Conservation (phyloP, 2,797 vertebrate species). For the Parauchenoglanis ngamensis region DNA sequence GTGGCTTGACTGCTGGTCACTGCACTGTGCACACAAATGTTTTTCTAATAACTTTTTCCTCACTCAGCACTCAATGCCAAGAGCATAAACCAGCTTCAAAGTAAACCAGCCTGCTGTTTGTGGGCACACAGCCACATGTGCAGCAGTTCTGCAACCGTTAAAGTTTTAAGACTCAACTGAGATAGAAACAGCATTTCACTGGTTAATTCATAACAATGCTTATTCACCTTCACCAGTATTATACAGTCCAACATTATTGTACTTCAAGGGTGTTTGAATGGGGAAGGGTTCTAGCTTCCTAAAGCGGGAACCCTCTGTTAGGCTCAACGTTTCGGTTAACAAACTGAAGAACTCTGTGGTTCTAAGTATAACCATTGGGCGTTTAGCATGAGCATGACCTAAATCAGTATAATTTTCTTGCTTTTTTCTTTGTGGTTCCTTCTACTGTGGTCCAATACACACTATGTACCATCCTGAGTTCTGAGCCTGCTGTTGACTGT, state of each 20-base stretch:
- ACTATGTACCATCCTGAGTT: neutral
- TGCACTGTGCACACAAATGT: slow-evolving; percentile 8
- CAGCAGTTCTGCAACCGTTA: neutral
- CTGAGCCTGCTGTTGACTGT: slow-evolving; percentile 47
- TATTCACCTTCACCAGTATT: neutral
- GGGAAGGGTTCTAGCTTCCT: slow-evolving; percentile 17
- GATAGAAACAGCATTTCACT: neutral
- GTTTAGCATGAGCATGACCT: neutral
- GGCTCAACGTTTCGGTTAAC: neutral
- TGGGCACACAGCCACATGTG: neutral
- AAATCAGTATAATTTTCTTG: neutral
- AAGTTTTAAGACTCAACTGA: neutral
- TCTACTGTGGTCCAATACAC: neutral
- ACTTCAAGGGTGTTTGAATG: slow-evolving; percentile 33
- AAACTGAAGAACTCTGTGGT: too few relatives aligned
- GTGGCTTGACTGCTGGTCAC: slow-evolving; percentile 57
- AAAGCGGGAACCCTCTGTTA: neutral
- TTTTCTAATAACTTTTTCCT: slow-evolving; percentile 6
- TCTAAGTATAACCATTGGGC: neutral
- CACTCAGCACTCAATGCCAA: neutral
- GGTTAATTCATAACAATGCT: neutral
- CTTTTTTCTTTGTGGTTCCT: neutral
- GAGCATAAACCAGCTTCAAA: slow-evolving; percentile 8
- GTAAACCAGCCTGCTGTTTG: neutral
- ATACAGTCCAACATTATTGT: neutral